Percentiles rank a stretch among this genome's conserved stretches.
phyloP scores from a whole-genome alignment of 2,113 vertebrate species.

The Lynx canadensis region DNA sequence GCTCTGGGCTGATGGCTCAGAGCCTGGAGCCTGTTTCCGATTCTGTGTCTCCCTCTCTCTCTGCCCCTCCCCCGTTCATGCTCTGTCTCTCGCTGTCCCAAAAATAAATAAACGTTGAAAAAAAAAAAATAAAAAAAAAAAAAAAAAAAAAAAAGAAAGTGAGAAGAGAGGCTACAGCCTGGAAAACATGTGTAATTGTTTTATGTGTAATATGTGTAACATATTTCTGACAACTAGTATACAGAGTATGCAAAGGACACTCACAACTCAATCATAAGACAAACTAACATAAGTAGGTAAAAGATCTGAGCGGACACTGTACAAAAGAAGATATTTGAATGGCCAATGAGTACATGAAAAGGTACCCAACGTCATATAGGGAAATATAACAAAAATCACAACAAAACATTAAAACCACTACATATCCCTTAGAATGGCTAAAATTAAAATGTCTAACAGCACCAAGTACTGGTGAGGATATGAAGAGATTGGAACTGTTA shows the following conservation, averaged over 20 bases:
- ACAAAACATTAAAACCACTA: background rate
- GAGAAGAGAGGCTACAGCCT: background rate
- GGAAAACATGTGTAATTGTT: conserved; percentile 21
- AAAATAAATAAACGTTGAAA: too few species aligned
- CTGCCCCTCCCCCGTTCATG: too few species aligned
- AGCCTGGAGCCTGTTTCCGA: too few species aligned
- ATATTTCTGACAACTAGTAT: background rate
- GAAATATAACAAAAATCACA: background rate
- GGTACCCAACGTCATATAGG: background rate
- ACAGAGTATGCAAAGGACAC: background rate
- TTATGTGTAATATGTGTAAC: too few species aligned
- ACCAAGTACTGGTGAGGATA: background rate
- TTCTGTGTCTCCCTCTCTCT: too few species aligned
- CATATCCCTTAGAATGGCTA: background rate
- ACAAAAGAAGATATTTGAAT: background rate
- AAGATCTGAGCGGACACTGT: background rate
- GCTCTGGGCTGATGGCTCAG: too few species aligned
- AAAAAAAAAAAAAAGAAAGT: too few species aligned
- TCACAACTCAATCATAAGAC: background rate
- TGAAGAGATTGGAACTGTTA: background rate
- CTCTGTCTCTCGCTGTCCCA: too few species aligned
- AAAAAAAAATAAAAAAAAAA: too few species aligned
- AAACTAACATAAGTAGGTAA: background rate
- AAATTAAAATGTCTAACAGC: background rate
- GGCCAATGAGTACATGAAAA: background rate